Base-by-base conservation (phyloP, 2,888 invertebrate species). In the Linyphia triangularis region DNA sequence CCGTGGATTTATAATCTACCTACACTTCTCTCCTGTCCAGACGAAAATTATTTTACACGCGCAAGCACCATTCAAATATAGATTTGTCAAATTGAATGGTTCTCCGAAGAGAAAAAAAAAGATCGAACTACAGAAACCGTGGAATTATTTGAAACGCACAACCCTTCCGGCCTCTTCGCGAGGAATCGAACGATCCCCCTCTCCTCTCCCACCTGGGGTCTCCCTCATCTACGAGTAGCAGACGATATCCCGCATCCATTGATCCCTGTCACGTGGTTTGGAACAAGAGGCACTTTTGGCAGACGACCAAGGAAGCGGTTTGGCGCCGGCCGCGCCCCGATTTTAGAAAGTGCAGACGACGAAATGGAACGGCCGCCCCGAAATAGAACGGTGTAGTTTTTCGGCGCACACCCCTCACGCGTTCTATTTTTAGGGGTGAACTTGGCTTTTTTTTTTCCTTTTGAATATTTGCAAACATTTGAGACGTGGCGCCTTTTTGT, bases 241-340 rank as follows among this genome's bases (percentile, higher is more conserved):
- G 72, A 72, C 72, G 72, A 72, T 51, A 22, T 37, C 51, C 59
- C 22, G 59, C 59, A 75, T 75, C 75, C 75, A 75, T 75, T 75
- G 75, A 75, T 75, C 75, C 67, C 63, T 22, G 61, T 28, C 75
- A 69, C 69, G 69, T 75, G 75, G 30, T 10, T 30, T 22, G 19
- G 69, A 33, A 13, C 37, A 26, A 26, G 65, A 65, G 26, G 10
- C 26, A 10, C 13, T 26, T 63, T 67, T 67, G 67, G 75, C 75
- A 75, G 59, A 37, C 59, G 75, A 75, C 75, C 75, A 75, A 33
- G 19, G 19, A 51, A 51, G 51, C 51, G 51, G 75, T n/a, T n/a
- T 33, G 59, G 59, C 59, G 57, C 57, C 75, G 57, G 33, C 75
- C 33, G 67, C 67, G 75, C 75, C 75, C 28, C 28, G 10, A 16